Percentiles rank a stretch among this genome's conserved stretches.
These are phyloP conservation scores for Disparrhopalites patrizii DNA, from an alignment of 2,888 invertebrate species.

Conservation along the genomic window DNA sequence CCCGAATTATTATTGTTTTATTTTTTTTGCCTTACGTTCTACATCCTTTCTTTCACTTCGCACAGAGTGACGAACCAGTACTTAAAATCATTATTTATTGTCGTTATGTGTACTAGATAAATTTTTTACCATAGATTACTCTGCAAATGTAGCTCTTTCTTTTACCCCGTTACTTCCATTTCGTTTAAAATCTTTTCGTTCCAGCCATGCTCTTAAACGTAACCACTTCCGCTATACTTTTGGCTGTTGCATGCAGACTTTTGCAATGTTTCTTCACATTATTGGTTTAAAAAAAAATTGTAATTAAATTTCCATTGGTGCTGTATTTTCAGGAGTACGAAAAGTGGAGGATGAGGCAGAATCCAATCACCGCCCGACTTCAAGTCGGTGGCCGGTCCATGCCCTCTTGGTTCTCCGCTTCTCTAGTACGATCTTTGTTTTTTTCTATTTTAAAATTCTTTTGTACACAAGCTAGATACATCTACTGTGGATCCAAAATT, in stretches of 20 bases:
- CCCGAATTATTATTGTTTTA: too few relatives aligned
- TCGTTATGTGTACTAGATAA: too few relatives aligned
- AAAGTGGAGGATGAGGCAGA: constrained; percentile 46
- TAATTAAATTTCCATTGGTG: background rate
- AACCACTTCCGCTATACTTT: background rate
- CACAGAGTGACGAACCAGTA: too few relatives aligned
- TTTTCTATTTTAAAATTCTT: background rate
- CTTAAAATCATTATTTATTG: too few relatives aligned
- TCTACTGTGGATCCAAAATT: background rate
- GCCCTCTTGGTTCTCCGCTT: constrained; percentile 43
- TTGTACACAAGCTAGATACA: too few relatives aligned
- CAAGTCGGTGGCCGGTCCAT: constrained; percentile 41
- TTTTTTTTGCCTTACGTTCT: too few relatives aligned
- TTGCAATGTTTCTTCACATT: background rate
- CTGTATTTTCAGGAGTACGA: constrained; percentile 42
- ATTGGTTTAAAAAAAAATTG: background rate
- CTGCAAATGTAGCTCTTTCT: too few relatives aligned
- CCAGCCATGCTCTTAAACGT: constrained; percentile 18
- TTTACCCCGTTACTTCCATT: too few relatives aligned
- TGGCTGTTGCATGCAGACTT: background rate
- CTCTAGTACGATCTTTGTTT: constrained; percentile 8
- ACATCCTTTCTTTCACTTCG: too few relatives aligned
- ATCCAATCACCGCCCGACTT: constrained; percentile 39
- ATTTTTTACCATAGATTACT: too few relatives aligned
- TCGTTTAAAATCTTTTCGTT: too few relatives aligned